Evolutionary conservation across 2,888 invertebrate species (phyloP), one percentile per base, ranked within the genome.

Genomic region (Sclerodermus sp.): DNA sequence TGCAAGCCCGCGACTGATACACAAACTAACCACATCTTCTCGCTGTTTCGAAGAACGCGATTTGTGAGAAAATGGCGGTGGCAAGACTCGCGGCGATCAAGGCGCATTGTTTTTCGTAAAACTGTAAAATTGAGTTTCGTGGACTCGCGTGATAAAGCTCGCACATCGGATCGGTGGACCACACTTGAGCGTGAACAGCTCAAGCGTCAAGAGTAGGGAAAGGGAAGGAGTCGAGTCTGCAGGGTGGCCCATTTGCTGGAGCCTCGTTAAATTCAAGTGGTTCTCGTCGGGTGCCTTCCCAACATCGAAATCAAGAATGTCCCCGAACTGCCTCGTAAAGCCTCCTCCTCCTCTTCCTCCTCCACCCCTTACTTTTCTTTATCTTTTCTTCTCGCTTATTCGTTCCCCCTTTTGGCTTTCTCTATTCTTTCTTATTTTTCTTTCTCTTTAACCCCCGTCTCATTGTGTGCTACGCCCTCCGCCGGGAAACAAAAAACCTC

Each of bases 231-330:
- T 43, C 38, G 49, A 53, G 59, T 63, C 61, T 57, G 57, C 65
- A 68, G 69, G 70, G 68, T 70, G 68, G 71, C 66, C 71, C 66
- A 61, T 71, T 70, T 66, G 65, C 62, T 55, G 65, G 58, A 60
- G 54, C 66, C 66, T 70, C 69, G 67, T 69, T 72, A 72, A 71
- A 72, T 65, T 70, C 69, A 68, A 73, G 68, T 71, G 70, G 64
- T 66, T 62, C 65, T 67, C 64, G 64, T 68, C 60, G 63, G 62
- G 58, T 62, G 60, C 60, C 61, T 66, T 66, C 60, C 55, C 57
- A 55, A 60, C 70, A 66, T 67, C 61, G 66, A 68, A 73, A 73
- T 70, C 73, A 69, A 67, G 73, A 71, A 73, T 73, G 68, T 70
- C 68, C 67, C 64, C 67, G 64, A 71, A 71, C 70, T 66, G 60